Evolutionary conservation across 2,797 vertebrate species (phyloP).

Genomic region (Hydrocynus forskahlii): DNA sequence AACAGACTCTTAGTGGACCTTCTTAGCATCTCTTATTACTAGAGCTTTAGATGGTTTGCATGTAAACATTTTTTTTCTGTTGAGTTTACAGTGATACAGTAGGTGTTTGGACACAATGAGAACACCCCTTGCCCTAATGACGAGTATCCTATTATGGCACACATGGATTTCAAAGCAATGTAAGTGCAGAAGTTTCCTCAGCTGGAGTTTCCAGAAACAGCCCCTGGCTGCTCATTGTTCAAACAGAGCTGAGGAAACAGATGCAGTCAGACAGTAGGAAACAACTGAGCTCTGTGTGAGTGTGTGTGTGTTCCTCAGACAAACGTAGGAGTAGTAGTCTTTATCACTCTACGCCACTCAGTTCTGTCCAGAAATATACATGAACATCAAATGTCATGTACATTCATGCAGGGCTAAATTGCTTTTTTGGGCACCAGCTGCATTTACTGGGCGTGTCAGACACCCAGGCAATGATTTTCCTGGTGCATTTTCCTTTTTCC

Average conservation of each 20-base stretch:
- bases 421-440: not conserved
- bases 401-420: not conserved
- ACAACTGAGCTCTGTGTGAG: constrained; percentile 18
- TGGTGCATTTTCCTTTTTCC: too few species aligned
- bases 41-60: too few species aligned
- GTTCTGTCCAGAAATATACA: not conserved
- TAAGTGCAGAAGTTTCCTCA: constrained; percentile 19
- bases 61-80: not conserved
- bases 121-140: not conserved
- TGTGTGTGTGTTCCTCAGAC: constrained; percentile 23
- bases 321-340: constrained; percentile 1
- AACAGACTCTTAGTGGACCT: too few species aligned
- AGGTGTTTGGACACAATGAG: not conserved
- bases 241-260: constrained; percentile 42
- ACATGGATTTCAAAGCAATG: not conserved
- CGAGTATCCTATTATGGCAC: not conserved
- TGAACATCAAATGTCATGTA: not conserved
- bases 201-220: constrained; percentile 28
- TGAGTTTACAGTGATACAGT: not conserved
- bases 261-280: constrained; percentile 35
- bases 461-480: too few species aligned
- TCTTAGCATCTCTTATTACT: too few species aligned
- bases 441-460: not conserved
- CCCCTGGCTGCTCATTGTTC: constrained; percentile 30
- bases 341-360: constrained; percentile 4